These are phyloP conservation scores for Amyelois transitella DNA, from an alignment of 1,140 invertebrate species.

Conservation along the genomic window DNA sequence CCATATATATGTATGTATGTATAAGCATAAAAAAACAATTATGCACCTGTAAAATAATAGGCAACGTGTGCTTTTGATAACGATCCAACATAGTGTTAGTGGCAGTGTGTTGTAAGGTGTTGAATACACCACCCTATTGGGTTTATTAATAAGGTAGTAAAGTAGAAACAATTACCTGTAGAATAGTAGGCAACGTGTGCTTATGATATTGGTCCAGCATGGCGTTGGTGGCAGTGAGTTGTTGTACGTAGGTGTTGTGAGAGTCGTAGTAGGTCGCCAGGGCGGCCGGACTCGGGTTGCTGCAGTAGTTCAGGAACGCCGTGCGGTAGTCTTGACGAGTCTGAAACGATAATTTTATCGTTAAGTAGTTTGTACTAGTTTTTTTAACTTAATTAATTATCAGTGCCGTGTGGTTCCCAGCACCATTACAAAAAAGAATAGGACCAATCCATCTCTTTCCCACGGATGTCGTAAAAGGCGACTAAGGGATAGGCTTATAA, in stretches of 20 bases:
- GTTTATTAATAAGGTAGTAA: constrained; percentile 1
- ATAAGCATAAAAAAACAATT: too few relatives aligned
- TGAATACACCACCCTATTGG: background rate
- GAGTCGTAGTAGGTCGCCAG: constrained; percentile 89
- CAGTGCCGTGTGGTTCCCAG: too few relatives aligned
- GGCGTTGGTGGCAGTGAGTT: constrained; percentile 93
- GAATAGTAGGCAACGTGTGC: constrained; percentile 83
- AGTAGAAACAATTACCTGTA: constrained; percentile 78
- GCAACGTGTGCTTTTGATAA: constrained; percentile 83
- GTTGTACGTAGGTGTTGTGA: constrained; percentile 95
- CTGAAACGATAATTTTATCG: constrained; percentile 63
- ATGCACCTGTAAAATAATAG: constrained; percentile 87
- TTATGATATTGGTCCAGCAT: constrained; percentile 84
- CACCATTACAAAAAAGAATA: too few relatives aligned
- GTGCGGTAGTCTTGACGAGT: constrained; percentile 90
- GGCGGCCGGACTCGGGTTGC: constrained; percentile 78
- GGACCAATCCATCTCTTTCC: too few relatives aligned
- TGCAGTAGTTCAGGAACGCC: constrained; percentile 84
- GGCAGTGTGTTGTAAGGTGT: too few relatives aligned
- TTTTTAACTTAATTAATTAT: background rate
- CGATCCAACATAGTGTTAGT: constrained; percentile 87
- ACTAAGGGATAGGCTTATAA: too few relatives aligned
- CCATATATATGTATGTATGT: too few relatives aligned
- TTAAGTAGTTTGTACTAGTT: background rate
- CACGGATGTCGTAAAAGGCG: too few relatives aligned